Percentiles rank a stretch among this genome's conserved stretches.
Conservation (phyloP, 2,888 invertebrate genomes). For the Nomada ferruginata region DNA sequence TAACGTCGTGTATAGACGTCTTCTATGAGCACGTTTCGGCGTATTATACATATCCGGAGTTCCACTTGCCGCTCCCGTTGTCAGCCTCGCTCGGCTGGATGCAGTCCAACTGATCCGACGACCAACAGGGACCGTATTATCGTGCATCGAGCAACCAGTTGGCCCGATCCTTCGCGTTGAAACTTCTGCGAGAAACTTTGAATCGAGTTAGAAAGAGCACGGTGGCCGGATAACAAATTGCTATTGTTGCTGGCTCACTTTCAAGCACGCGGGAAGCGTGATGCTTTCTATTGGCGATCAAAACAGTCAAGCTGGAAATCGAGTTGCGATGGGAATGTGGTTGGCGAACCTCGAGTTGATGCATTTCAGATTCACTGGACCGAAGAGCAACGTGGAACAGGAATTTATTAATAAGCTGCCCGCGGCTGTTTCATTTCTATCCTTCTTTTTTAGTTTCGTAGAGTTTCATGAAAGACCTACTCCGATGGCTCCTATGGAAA, state of each 20-base stretch:
- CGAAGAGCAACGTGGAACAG: not conserved
- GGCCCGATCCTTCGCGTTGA: conserved; percentile 13
- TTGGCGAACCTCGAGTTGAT: not conserved
- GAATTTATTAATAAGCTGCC: not conserved
- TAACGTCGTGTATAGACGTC: conserved; percentile 21
- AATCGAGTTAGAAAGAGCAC: conserved; percentile 46
- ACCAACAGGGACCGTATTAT: conserved; percentile 39
- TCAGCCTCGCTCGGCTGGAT: conserved; percentile 74
- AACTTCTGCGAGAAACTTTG: conserved; percentile 55
- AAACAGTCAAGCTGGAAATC: conserved; percentile 29
- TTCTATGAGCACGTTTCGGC: conserved; percentile 52
- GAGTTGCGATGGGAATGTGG: conserved; percentile 6
- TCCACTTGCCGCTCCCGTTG: conserved; percentile 73
- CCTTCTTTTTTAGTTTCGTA: too few relatives aligned
- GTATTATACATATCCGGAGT: conserved; percentile 62
- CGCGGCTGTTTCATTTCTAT: not conserved
- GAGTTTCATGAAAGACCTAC: conserved; percentile 3
- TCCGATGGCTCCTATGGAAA: not conserved
- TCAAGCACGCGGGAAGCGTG: conserved; percentile 12
- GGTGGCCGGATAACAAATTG: conserved; percentile 40
- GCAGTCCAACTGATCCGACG: conserved; percentile 67
- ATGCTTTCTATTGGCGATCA: conserved; percentile 26
- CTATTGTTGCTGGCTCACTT: conserved; percentile 21
- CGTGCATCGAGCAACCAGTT: conserved; percentile 24
- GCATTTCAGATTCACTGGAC: not conserved